Base-by-base conservation (phyloP, 2,888 invertebrate species). In the Cephus rjabovi region DNA sequence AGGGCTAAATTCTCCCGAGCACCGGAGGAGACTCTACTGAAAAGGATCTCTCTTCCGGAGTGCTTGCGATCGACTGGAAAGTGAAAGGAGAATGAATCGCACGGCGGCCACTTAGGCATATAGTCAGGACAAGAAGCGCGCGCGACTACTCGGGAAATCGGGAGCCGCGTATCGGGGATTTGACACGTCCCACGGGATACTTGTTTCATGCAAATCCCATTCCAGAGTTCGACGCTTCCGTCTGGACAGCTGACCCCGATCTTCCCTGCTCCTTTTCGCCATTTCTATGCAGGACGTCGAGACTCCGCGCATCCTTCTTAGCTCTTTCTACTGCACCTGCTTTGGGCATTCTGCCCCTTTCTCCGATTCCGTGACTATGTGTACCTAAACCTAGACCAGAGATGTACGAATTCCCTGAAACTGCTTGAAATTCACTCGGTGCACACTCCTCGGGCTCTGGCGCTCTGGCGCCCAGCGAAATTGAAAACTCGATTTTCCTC, bases 351-450 rank as follows among this genome's bases (percentile, higher is more conserved):
- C 56, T 56, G 9, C 56, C 9, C 56, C 56, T 23, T 56, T 56
- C 56, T 23, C 9, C 56, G 23, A 23, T 23, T 56, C 56, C 23
- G 9, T 56, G 56, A 56, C 56, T 56, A 56, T 56, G 23, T 23
- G 23, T 23, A 56, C 56, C 23, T 9, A 56, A 56, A 56, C 23
- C 56, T 56, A 23, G 23, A 56, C 9, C 23, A 23, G 56, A 2
- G 23, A 40, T 34, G 76, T 77, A 79, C 75, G 80, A 82, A 86
- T 86, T 84, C 81, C 70, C 81, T 78, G 80, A 82, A 84, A 85
- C 88, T 88, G 87, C 83, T 91, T 90, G 88, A 90, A 90, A 91
- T 91, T 91, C 90, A 88, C 87, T 85, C 85, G 84, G 82, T 84
- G 87, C 82, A 83, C 81, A 80, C 80, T 80, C 82, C 56, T 56